These are phyloP conservation scores for Dinocampus coccinellae DNA, from an alignment of 2,888 invertebrate species.

Conservation along the genomic window DNA sequence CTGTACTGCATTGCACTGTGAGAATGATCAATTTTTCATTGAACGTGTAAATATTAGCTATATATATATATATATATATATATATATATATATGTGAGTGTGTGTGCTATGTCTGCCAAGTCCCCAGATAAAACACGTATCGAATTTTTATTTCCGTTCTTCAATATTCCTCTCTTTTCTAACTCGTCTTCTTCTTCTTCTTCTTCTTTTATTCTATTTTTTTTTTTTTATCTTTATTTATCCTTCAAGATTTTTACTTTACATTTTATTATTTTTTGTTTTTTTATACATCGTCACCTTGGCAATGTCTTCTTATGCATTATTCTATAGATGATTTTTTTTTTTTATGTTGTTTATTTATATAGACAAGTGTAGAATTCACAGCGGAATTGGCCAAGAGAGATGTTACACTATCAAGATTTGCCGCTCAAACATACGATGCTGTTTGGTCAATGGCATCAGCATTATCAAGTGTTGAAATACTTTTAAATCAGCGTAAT, in stretches of 20 bases:
- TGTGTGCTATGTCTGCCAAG: neutral
- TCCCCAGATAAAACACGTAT: neutral
- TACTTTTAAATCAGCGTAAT: constrained; percentile 70
- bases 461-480: constrained; percentile 78
- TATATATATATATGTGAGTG: too few relatives aligned
- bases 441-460: constrained; percentile 92
- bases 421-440: constrained; percentile 87
- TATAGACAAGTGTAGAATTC: constrained; percentile 79
- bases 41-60: neutral
- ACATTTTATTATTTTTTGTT: neutral
- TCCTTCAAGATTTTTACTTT: too few relatives aligned
- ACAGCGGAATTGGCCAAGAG: constrained; percentile 72
- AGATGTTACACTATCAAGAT: constrained; percentile 75
- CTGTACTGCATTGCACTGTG: neutral
- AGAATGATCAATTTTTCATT: constrained; percentile 9
- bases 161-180: neutral
- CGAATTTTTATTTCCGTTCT: neutral
- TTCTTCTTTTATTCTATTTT: neutral
- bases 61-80: too few relatives aligned
- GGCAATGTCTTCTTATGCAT: neutral
- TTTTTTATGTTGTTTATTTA: too few relatives aligned
- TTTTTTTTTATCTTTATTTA: neutral
- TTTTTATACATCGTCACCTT: neutral
- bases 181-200: neutral
- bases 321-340: constrained; percentile 20